Base-by-base conservation (phyloP, 2,888 invertebrate genomes). In the Stenchaetothrips biformis region DNA sequence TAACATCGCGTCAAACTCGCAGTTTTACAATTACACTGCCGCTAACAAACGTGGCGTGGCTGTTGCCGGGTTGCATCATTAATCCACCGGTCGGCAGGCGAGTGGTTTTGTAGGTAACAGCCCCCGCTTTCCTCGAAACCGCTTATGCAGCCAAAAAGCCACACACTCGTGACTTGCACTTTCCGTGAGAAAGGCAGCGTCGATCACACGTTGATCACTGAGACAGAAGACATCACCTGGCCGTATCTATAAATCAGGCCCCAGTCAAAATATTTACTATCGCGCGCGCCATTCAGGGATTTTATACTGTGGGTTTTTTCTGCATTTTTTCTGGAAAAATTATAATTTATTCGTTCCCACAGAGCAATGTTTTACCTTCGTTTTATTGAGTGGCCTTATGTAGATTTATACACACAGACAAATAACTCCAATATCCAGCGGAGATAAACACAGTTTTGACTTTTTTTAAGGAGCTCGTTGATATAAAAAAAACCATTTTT, bases 191-290 rank as follows among this genome's bases (percentile, higher is more conserved):
- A 74, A 74, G 25, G n/a, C 2, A 74, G 67, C 67, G 67, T 21
- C 67, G 67, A 74, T 74, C 67, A 74, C 67, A 74, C 67, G 67
- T 74, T 74, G 67, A 21, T 74, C 67, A 74, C 67, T 74, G 67
- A 74, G 67, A 74, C 67, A 74, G 67, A 74, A 74, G 67, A 21
- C 67, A 25, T 74, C 67, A 74, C 67, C 11, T 21, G 25, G 67
- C 25, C 67, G 21, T 74, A 74, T 25, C 67, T 74, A 74, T 74
- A 74, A 74, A 74, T 74, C 67, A 74, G 67, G 67, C 11, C 25
- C 25, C 67, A 74, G 67, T 74, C 67, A 74, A 74, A 74, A 74
- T 74, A 21, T 74, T 74, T 74, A 74, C 67, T 74, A 74, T 37
- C 37, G 37, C 37, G 37, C 37, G 37, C 37, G 37, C 37, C 37